A percentile compares a stretch with the other conserved stretches of the same genome.
Evolutionary conservation across 2,797 vertebrate genomes (phyloP).

Genomic region (Fringilla coelebs): DNA sequence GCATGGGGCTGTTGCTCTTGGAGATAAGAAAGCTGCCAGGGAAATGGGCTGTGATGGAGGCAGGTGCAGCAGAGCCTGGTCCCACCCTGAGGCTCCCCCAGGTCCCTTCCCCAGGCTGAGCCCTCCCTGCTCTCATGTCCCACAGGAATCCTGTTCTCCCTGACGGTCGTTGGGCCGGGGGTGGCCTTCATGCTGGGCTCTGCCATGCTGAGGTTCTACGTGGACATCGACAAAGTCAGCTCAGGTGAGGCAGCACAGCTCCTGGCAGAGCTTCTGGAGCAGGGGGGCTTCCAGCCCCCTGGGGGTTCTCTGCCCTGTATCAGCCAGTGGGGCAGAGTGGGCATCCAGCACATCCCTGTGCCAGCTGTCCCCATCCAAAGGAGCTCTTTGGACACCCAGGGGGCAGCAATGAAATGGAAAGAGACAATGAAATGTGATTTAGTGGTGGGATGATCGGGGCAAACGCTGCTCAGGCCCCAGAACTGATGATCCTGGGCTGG

Average conservation of each 20-base stretch:
- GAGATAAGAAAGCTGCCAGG: neutral
- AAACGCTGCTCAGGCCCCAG: neutral
- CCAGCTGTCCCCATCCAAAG: neutral
- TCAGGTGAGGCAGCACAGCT: slow-evolving; percentile 54
- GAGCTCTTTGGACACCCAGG: neutral
- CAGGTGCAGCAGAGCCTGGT: neutral
- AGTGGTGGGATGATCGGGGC: neutral
- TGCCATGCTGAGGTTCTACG: slow-evolving; percentile 81
- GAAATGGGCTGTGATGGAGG: no score
- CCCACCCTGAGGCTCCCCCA: accelerated
- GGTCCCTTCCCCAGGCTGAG: neutral
- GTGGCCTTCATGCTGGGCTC: slow-evolving; percentile 86
- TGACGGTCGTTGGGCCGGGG: slow-evolving; percentile 85
- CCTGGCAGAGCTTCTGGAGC: accelerated
- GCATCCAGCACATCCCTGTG: neutral
- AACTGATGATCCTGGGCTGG: neutral
- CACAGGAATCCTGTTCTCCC: slow-evolving; percentile 87
- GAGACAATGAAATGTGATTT: neutral
- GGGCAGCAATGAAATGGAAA: accelerated
- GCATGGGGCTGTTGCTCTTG: no score
- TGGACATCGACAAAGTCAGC: slow-evolving; percentile 85
- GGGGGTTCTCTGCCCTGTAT: accelerated
- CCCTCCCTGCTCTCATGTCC: neutral
- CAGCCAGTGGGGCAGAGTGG: neutral
- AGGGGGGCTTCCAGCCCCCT: neutral